These are phyloP conservation scores for Agapornis canus DNA, from an alignment of 2,797 vertebrate species.

Conservation along the genomic window DNA sequence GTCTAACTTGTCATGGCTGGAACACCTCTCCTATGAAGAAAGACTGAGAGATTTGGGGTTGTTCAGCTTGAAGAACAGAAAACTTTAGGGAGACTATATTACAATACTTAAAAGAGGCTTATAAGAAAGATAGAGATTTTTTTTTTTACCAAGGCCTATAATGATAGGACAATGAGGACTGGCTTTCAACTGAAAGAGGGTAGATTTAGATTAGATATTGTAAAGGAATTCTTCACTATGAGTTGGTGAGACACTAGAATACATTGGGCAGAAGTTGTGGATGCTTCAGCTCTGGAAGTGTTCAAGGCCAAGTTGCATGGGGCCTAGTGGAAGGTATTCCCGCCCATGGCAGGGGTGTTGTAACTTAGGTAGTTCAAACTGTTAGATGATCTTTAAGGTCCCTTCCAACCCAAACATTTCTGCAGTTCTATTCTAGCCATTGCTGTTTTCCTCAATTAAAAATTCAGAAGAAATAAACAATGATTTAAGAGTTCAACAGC, in stretches of 20 bases:
- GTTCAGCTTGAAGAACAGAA: neutral
- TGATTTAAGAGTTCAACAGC: neutral
- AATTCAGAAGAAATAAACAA: neutral
- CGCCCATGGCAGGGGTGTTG: fast-evolving
- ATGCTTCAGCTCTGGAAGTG: neutral
- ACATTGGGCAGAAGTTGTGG: neutral
- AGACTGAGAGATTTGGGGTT: neutral
- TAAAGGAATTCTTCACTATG: neutral
- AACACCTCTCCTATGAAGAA: neutral
- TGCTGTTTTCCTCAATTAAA: neutral
- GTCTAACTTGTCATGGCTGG: neutral
- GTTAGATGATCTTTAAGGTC: neutral
- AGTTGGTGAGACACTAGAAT: neutral
- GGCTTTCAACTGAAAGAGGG: neutral
- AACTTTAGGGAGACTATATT: fast-evolving
- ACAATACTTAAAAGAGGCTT: neutral
- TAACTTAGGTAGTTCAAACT: neutral
- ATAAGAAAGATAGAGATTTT: neutral
- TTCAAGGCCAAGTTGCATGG: neutral
- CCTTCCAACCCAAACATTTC: neutral
- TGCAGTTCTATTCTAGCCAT: neutral
- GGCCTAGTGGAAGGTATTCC: neutral
- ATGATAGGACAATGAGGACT: fast-evolving
- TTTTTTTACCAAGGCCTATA: neutral
- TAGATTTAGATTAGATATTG: neutral